Evolutionary conservation across 2,888 invertebrate species (phyloP).

Genomic region (Glyphotaelius pellucidus): DNA sequence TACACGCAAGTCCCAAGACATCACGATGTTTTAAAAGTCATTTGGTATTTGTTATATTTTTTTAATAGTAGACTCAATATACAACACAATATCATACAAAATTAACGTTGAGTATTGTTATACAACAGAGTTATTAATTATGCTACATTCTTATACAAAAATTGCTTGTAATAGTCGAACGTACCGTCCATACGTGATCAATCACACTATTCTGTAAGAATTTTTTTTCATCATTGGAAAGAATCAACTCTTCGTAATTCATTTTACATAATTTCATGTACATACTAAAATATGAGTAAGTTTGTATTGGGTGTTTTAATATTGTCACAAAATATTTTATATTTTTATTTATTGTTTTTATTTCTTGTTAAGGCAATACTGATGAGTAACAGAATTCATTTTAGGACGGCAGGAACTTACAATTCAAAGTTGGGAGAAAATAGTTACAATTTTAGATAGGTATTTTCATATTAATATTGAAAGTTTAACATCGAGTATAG

Average conservation of each 20-base stretch:
- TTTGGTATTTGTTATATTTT: neutral
- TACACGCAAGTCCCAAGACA: neutral
- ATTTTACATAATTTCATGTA: neutral
- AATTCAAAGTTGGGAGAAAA: no score
- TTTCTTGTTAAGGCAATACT: no score
- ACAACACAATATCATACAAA: slow-evolving; percentile 2
- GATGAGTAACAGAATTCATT: no score
- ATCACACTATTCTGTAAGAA: neutral
- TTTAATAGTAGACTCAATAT: neutral
- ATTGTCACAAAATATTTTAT: no score
- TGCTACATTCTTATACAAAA: neutral
- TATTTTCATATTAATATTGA: no score
- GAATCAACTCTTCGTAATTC: neutral
- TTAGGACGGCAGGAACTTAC: no score
- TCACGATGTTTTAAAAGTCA: neutral
- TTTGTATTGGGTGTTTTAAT: no score
- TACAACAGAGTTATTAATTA: neutral
- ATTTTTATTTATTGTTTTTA: no score
- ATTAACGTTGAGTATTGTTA: neutral
- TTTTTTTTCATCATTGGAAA: neutral
- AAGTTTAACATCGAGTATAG: no score
- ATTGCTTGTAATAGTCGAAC: neutral
- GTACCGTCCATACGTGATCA: neutral
- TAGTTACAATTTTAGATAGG: no score
- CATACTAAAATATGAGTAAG: neutral